Conservation (phyloP, 1,140 invertebrate species). For the Nomia melanderi region DNA sequence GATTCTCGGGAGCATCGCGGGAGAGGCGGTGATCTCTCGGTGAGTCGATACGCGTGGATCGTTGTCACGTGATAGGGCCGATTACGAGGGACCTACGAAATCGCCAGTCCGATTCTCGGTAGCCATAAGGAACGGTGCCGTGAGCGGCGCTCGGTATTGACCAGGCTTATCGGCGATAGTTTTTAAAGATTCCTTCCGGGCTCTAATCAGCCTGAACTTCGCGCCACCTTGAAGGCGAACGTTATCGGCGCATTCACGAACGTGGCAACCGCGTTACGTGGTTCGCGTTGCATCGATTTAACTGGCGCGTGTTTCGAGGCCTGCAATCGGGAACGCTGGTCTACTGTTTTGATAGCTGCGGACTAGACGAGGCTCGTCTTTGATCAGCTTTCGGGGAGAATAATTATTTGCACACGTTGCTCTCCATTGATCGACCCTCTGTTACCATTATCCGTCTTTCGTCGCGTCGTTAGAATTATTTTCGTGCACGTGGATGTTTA, state of each 20-base stretch:
- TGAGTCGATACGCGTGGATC: too few relatives aligned
- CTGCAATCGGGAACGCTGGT: background rate
- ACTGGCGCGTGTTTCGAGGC: constrained; percentile 9
- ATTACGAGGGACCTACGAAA: background rate
- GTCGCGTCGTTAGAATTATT: too few relatives aligned
- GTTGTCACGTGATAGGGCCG: background rate
- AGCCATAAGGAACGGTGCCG: background rate
- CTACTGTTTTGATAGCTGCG: background rate
- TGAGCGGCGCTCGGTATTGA: background rate
- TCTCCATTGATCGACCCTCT: background rate
- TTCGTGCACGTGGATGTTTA: too few relatives aligned
- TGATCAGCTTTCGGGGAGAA: background rate
- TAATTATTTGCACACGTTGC: background rate
- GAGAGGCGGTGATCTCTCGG: background rate
- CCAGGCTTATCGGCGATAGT: background rate
- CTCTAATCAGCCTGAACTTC: constrained; percentile 38
- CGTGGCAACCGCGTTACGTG: constrained; percentile 47
- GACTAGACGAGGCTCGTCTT: too few relatives aligned
- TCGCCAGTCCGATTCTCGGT: background rate
- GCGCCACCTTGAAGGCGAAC: constrained; percentile 32
- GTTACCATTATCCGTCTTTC: too few relatives aligned
- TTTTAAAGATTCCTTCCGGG: constrained; percentile 1
- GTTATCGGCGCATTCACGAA: constrained; percentile 46
- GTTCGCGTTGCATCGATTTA: constrained; percentile 41
- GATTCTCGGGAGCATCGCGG: too few relatives aligned